Conservation (phyloP, 2,113 vertebrate genomes). For the Cariama cristata region DNA sequence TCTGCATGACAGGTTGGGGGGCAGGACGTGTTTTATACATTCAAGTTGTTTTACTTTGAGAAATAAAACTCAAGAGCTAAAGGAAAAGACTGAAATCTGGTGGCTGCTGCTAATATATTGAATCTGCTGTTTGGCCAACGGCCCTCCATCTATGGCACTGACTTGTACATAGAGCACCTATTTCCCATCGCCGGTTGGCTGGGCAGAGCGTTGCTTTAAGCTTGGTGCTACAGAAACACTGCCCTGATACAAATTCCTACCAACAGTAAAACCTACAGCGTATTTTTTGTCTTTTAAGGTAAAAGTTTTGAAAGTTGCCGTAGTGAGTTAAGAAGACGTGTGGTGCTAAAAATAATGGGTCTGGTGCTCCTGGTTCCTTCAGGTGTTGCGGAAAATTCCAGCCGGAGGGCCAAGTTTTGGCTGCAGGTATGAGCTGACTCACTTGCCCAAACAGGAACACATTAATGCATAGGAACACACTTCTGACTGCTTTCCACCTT, state of each 20-base stretch:
- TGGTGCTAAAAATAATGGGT: neutral
- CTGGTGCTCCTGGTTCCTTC: neutral
- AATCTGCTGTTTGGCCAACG: neutral
- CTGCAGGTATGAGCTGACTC: constrained; percentile 5
- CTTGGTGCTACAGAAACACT: neutral
- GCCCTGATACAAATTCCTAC: neutral
- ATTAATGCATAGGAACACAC: neutral
- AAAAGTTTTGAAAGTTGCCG: neutral
- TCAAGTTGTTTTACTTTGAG: neutral
- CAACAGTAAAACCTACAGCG: neutral
- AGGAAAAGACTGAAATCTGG: neutral
- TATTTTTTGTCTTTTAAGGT: neutral
- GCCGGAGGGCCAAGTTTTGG: neutral
- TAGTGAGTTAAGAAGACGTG: neutral
- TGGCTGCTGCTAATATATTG: neutral
- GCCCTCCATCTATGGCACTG: neutral
- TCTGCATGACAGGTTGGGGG: neutral
- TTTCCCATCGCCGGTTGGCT: neutral
- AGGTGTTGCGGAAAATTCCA: constrained; percentile 30
- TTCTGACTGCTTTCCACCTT: constrained; percentile 29
- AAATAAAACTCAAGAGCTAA: neutral
- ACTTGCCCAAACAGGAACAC: constrained; percentile 6
- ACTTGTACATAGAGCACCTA: neutral
- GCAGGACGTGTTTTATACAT: neutral
- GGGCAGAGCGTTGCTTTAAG: neutral